Percentiles rank a stretch among this genome's conserved stretches.
These are phyloP conservation scores for Tetragnatha versicolor DNA, from an alignment of 1,140 invertebrate species.

Conservation along the genomic window DNA sequence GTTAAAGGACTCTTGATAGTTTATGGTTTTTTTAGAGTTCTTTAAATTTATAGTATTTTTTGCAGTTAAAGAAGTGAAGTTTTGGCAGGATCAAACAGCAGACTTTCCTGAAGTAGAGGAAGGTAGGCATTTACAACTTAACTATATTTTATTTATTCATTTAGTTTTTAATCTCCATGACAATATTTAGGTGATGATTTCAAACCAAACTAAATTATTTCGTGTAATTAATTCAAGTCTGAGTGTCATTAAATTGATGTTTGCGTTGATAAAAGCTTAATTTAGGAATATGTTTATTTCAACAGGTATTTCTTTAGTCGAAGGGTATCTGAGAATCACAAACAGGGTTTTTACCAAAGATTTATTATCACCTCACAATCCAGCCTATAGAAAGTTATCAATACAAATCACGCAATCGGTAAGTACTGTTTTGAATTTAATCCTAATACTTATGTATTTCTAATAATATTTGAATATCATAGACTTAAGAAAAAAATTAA, in stretches of 20 bases:
- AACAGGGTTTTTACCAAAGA: slow-evolving; percentile 45
- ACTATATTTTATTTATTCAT: not conserved
- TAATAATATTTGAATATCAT: no score
- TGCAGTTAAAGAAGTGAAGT: slow-evolving; percentile 20
- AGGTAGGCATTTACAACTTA: not conserved
- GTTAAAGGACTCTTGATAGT: no score
- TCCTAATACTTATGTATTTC: no score
- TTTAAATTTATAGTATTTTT: not conserved
- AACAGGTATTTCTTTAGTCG: slow-evolving; percentile 33
- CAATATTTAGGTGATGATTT: no score
- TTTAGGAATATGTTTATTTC: not conserved
- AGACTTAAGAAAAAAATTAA: no score
- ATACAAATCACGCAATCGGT: slow-evolving; percentile 37
- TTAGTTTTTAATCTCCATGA: not conserved
- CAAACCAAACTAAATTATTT: no score
- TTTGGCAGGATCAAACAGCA: slow-evolving; percentile 9
- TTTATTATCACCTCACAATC: not conserved
- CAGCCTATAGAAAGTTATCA: not conserved
- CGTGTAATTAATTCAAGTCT: no score
- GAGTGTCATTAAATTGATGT: no score
- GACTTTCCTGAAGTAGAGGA: slow-evolving; percentile 25
- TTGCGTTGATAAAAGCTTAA: not conserved
- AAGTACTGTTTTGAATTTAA: no score
- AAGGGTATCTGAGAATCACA: slow-evolving; percentile 25
- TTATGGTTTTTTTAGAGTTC: no score